These are phyloP conservation scores for Tapera naevia DNA, from an alignment of 2,797 vertebrate genomes.

Conservation along the genomic window DNA sequence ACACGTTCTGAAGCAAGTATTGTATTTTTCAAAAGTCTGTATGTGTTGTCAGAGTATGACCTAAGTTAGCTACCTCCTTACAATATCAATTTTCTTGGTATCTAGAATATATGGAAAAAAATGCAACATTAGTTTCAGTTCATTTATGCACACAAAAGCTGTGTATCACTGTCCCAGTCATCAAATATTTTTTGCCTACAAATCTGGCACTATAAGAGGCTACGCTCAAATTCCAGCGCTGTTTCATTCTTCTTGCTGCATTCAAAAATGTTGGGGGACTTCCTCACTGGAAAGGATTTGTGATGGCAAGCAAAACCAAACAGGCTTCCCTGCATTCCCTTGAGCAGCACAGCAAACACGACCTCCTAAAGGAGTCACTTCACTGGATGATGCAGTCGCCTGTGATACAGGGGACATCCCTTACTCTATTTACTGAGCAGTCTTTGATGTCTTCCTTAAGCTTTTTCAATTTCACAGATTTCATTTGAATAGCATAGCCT, in stretches of 20 bases:
- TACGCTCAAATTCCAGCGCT: background rate
- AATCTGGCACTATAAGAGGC: background rate
- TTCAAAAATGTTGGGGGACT: background rate
- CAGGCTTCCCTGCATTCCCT: background rate
- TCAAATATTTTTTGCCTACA: background rate
- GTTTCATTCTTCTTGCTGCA: background rate
- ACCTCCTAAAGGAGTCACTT: background rate
- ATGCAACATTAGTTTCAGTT: background rate
- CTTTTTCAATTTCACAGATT: background rate
- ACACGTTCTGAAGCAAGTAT: background rate
- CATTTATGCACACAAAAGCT: background rate
- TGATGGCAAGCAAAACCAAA: background rate
- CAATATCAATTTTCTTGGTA: background rate
- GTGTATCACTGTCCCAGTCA: background rate
- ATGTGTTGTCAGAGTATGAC: background rate
- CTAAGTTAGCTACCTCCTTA: background rate
- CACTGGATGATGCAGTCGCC: background rate
- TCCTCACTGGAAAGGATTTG: background rate
- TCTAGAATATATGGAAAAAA: background rate
- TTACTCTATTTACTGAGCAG: background rate
- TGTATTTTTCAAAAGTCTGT: background rate
- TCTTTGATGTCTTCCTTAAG: background rate
- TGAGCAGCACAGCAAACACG: background rate
- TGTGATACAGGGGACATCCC: background rate
- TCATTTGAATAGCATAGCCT: background rate